Evolutionary conservation across 2,113 vertebrate genomes (phyloP), one percentile per base, ranked within the genome.

Genomic region (Pungitius pungitius): DNA sequence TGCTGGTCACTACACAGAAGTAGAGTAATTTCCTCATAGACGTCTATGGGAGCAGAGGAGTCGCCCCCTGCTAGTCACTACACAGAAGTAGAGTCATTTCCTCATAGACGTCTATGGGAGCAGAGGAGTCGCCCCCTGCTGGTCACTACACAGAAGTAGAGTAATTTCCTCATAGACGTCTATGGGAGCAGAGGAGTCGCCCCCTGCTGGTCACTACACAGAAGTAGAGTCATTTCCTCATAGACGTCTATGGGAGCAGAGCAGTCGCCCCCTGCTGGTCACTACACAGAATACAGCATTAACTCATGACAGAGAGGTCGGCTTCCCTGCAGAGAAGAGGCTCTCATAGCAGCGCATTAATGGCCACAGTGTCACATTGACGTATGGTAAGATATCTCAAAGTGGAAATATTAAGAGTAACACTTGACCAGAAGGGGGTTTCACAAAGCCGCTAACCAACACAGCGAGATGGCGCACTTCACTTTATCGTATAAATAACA

Each of bases 401-500:
- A 17, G 57, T 30, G 59, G 47, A 67, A 66, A 74, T 45, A 64
- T 70, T 27, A 55, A 78, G 78, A 63, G 70, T 47, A 49, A 26
- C 67, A 71, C 47, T 83, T 66, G 6, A 75, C 61, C 8, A 42
- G 65, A 57, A 56, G 64, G 52, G 57, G 72, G 39, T 54, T 55
- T 37, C 5, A 8, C 1, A 26, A 59, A 59, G 43, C 22, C 10
- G 18, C 15, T 3, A 27, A 42, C 22, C 20, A 26, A 13, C 40
- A 20, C 15, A 30, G 61, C 40, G 22, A 62, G 74, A 45, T 70
- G 73, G 69, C 82, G 69, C 73, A 65, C 69, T 77, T 56, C 73
- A 77, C 64, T 70, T 66, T 11, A 70, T 78, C 70, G 35, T 60
- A 70, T 78, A 71, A 84, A 73, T 74, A 80, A 77, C 70, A 71